Evolutionary conservation across 2,888 invertebrate genomes (phyloP), one percentile per base, ranked within the genome.

Genomic region (Dolomedes plantarius): DNA sequence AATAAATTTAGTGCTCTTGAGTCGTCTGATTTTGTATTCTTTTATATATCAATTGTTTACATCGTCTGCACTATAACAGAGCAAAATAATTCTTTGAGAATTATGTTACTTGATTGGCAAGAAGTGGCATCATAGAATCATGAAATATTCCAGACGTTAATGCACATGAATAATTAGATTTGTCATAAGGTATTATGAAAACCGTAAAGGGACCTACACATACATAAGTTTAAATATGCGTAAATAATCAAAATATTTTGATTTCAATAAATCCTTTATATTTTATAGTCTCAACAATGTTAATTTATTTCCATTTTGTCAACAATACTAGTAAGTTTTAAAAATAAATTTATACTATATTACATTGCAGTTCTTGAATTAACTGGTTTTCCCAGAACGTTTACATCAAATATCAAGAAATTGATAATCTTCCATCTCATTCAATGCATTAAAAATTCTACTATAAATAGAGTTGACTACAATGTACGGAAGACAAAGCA

Each of bases 401-500:
- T 64, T 9, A 75, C 36, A 56, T 50, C 31, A 56, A 67, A 64
- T 27, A 76, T 36, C 28, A 64, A 56, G 69, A 19, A 36, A 56
- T 36, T 68, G 32, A 50, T 41, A 23, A 39, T 65, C 77, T 77
- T 83, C 67, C 31, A 27, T 23, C 19, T 11, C 31, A 29, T 31
- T 65, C 39, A 36, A 83, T 62, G 29, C n/a, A 77, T 56, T 62
- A 83, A 74, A 83, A 73, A 62, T 83, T 64, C 83, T 82, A 65
- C 82, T 73, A 83, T 83, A 83, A 83, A 83, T 83, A 83, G 36
- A 83, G 46, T 64, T 83, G 83, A 83, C 83, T 83, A 77, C 73
- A 77, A 71, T 72, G 56, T 36, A 77, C 56, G 67, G 62, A 83
- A 77, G 68, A 77, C 77, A 83, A 83, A 77, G 77, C 77, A 71